Percentiles rank a stretch among this genome's conserved stretches.
These are phyloP conservation scores for Epinotia nisella DNA, from an alignment of 2,888 invertebrate genomes.

Conservation along the genomic window DNA sequence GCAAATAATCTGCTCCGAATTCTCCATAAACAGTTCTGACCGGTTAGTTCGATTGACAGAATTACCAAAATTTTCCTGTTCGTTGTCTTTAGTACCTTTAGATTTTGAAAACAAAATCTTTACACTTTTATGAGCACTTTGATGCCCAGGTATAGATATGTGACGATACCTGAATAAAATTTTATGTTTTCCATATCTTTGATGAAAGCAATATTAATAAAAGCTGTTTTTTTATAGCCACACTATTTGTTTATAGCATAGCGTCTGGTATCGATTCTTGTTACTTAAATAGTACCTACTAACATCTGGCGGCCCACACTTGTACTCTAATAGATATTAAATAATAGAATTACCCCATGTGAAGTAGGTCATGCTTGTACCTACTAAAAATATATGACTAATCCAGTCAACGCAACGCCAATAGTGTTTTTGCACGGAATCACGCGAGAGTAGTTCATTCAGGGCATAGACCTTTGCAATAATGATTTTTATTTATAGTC, in stretches of 20 bases:
- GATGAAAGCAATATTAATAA: not conserved
- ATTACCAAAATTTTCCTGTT: not conserved
- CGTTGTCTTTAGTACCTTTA: not conserved
- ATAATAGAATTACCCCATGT: slow-evolving; percentile 63
- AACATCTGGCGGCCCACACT: slow-evolving; percentile 65
- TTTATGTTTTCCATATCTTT: not conserved
- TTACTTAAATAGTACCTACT: slow-evolving; percentile 10
- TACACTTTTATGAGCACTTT: not conserved
- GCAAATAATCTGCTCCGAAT: not conserved
- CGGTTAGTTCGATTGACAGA: not conserved
- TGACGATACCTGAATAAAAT: not conserved
- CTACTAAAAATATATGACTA: slow-evolving; percentile 69
- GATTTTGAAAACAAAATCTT: not conserved
- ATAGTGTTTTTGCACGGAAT: slow-evolving; percentile 62
- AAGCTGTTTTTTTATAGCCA: slow-evolving; percentile 10
- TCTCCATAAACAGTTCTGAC: not conserved
- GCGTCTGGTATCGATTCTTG: slow-evolving; percentile 20
- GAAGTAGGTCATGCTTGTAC: slow-evolving; percentile 63
- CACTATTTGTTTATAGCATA: slow-evolving; percentile 9
- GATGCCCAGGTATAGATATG: not conserved
- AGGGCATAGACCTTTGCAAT: slow-evolving; percentile 31
- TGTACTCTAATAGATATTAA: slow-evolving; percentile 58
- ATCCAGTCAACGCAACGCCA: slow-evolving; percentile 60
- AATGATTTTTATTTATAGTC: slow-evolving; percentile 14
- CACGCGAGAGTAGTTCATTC: slow-evolving; percentile 45